Base-by-base conservation (phyloP, 1,140 invertebrate species). In the Polyergus mexicanus region DNA sequence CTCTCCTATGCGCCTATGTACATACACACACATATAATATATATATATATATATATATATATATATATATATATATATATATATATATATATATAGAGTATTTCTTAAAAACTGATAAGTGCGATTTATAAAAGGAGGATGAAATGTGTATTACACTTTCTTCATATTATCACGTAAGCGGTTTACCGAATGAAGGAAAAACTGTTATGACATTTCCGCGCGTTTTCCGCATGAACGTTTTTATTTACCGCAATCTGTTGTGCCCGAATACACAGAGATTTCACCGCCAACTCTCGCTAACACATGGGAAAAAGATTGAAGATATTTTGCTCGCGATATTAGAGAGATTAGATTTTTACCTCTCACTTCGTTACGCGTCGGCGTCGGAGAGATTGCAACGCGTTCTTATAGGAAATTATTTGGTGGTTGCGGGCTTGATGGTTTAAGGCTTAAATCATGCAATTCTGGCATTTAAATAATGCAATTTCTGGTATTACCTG, bases 401-500 rank as follows among this genome's bases (percentile, higher is more conserved):
- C 38, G 78, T 13, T 72, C 54, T 74, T 83, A 74, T 47, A 44
- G 35, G 41, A 74, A 72, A 60, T 74, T 60, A 68, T 69, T 74
- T 60, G 78, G 54, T 7, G 68, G 78, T 32, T n/a, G 25, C 68
- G 19, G 28, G 4, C 16, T n/a, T n/a, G n/a, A 47, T 16, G 44
- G 25, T 41, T 41, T 72, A 83, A 81, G 44, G 54, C 44, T 51
- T 74, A 83, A 83, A 83, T 83, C 78, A 60, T 72, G 38, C 38
- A n/a, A 72, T 71, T 80, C 66, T 41, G 54, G 11, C 68, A 72
- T 83, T 72, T 72, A 60, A 60, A 83, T 72, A 72, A 83, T 72
- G 68, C 68, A 72, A 83, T 83, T 74, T 83, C 78, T 38, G 25
- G 66, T 81, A 81, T 81, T 81, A 81, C 38, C 32, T 32, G 78